These are phyloP conservation scores for Brassicogethes aeneus DNA, from an alignment of 2,888 invertebrate species.

Conservation along the genomic window DNA sequence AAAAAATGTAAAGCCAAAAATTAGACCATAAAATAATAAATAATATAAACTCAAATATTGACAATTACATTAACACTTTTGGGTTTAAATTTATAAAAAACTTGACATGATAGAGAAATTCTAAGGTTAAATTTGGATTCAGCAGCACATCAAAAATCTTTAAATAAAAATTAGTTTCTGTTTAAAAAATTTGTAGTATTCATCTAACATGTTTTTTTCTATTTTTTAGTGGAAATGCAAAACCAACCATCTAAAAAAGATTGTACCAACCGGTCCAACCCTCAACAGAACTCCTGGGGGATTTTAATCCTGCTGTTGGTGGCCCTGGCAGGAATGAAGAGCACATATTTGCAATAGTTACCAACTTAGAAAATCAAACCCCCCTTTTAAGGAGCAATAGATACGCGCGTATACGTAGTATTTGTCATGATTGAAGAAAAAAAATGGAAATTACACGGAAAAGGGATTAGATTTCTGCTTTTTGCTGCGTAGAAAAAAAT, in stretches of 20 bases:
- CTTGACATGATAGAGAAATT: too few species aligned
- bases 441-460: slow-evolving; percentile 1
- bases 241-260: slow-evolving; percentile 32
- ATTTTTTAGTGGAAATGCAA: slow-evolving; percentile 32
- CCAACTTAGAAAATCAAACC: slow-evolving; percentile 5
- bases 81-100: too few species aligned
- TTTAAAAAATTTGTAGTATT: too few species aligned
- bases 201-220: too few species aligned
- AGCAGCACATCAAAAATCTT: too few species aligned
- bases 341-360: slow-evolving; percentile 16
- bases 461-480: slow-evolving; percentile 31
- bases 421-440: neutral
- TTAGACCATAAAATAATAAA: too few species aligned
- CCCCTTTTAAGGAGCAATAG: neutral
- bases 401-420: neutral
- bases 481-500: slow-evolving; percentile 26
- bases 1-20: too few species aligned
- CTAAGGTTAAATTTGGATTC: too few species aligned
- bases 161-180: too few species aligned
- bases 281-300: neutral
- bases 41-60: too few species aligned
- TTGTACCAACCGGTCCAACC: slow-evolving; percentile 26
- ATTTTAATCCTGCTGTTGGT: slow-evolving; percentile 12
- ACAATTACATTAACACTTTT: too few species aligned
- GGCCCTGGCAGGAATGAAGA: slow-evolving; percentile 10